Evolutionary conservation across 1,140 invertebrate species (phyloP), one percentile per base, ranked within the genome.

Genomic region (Drosophila ficusphila): DNA sequence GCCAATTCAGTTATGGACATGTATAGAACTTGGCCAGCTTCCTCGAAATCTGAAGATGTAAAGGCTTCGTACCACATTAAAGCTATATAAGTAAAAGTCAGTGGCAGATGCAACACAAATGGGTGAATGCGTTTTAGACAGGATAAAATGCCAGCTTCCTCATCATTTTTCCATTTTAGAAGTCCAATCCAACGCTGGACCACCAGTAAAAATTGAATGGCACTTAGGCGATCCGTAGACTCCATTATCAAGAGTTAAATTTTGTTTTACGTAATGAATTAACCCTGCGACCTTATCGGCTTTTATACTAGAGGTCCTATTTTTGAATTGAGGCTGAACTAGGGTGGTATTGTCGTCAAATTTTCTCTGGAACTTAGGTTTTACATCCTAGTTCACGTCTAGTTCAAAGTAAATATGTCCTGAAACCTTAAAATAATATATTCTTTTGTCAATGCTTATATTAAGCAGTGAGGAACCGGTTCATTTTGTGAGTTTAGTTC

Each of bases 11-110:
- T 89, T 4, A 90, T 36, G 0, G 89, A 79, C 79, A 90, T 90
- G 36, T 90, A 88, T 0, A 90, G 18, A 3, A 90, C 68, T 27
- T 79, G 65, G 6, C 73, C 78, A 0, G 71, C 73, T 39, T 86
- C 49, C 33, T 83, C 73, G 11, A 90, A 56, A 19, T 74, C 73
- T 0, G 48, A 33, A 2, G 89, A 73, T 5, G 31, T 46, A 0
- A 89, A 11, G 0, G 75, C 68, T 23, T 89, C 76, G 3, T 78
- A 19, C 89, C 89, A 90, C 81, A 88, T 90, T 0, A 90, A 57
- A 3, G 58, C 46, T 8, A 79, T 74, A 8, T 52, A 79, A 0
- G 69, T 78, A 8, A 83, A 79, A 4, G 85, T 89, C 19, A 90
- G 31, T 3, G 89, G 85, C n/a, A 88, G 18, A 14, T 90, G 89